Evolutionary conservation across 2,888 invertebrate species (phyloP), one percentile per base, ranked within the genome.

Genomic region (Dioctria linearis): DNA sequence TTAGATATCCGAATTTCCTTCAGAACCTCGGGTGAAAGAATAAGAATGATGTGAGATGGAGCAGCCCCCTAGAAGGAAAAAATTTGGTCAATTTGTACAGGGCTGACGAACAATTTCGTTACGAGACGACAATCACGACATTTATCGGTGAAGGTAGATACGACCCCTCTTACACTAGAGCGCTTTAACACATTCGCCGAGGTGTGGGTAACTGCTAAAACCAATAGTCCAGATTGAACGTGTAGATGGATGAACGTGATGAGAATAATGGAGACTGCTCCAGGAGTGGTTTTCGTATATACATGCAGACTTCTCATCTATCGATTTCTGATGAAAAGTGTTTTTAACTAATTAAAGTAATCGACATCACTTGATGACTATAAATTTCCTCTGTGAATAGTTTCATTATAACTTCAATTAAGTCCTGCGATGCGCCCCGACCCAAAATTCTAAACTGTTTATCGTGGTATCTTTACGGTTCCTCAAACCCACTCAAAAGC

Each of bases 151-250:
- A 40, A 59, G 63, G 9, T 63, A n/a, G 49, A 25, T 57, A 73
- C 73, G 59, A 73, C 73, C 73, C 73, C 2, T 25, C 25, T 73
- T 37, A 39, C 3, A 39, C 6, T 11, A n/a, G 11, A 61, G 61
- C 39, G 39, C 13, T 57, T 4, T 13, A 61, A 61, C 61, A 61
- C 61, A 25, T 25, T 42, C 42, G 57, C 51, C 43, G 57, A 73
- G 59, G 73, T 79, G 59, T 69, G 54, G 39, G 67, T 43, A 79
- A 79, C 43, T 49, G 71, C 11, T 59, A 79, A 73, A 82, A 82
- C 82, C 81, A 81, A 83, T 83, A 82, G 83, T 81, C 80, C 82
- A 83, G 83, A 83, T 83, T 83, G 82, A 79, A 81, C 82, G 82
- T 82, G 79, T 80, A 80, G 80, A 82, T 73, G 81, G 66, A 81